phyloP scores from a whole-genome alignment of 2,797 vertebrate species.

The Dromococcyx pavoninus region DNA sequence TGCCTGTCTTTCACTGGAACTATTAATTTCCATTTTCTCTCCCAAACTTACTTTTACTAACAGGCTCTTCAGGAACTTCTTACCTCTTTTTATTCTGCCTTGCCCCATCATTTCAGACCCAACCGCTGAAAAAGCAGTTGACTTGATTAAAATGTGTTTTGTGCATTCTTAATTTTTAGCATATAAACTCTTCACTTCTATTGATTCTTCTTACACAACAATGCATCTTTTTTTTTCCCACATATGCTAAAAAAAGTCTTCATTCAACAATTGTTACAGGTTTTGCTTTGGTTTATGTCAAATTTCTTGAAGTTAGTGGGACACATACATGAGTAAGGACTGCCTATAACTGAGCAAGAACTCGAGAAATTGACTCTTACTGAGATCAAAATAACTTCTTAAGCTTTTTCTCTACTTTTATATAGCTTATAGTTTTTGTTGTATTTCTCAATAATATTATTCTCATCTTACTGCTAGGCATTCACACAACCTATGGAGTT shows the following conservation, averaged over 20 bases:
- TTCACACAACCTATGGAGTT: not conserved
- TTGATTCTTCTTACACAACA: not conserved
- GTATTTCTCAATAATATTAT: not conserved
- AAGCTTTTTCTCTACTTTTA: not conserved
- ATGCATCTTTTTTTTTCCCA: not conserved
- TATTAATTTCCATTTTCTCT: not conserved
- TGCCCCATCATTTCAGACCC: not conserved
- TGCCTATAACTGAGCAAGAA: not conserved
- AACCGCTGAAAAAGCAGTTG: not conserved
- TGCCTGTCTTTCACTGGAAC: not conserved
- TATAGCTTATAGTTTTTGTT: not conserved
- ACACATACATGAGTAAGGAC: not conserved
- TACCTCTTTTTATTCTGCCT: not conserved
- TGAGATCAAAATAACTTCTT: not conserved
- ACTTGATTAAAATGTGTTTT: not conserved
- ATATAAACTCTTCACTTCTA: not conserved
- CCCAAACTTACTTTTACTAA: not conserved
- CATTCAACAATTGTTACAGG: not conserved
- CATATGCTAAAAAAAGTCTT: not conserved
- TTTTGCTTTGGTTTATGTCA: not conserved
- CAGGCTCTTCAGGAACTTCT: not conserved
- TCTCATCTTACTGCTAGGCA: not conserved
- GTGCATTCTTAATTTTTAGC: not conserved
- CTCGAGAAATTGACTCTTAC: not conserved
- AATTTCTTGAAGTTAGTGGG: not conserved